phyloP scores from a whole-genome alignment of 2,113 vertebrate species.

The Triplophysa tibetana region DNA sequence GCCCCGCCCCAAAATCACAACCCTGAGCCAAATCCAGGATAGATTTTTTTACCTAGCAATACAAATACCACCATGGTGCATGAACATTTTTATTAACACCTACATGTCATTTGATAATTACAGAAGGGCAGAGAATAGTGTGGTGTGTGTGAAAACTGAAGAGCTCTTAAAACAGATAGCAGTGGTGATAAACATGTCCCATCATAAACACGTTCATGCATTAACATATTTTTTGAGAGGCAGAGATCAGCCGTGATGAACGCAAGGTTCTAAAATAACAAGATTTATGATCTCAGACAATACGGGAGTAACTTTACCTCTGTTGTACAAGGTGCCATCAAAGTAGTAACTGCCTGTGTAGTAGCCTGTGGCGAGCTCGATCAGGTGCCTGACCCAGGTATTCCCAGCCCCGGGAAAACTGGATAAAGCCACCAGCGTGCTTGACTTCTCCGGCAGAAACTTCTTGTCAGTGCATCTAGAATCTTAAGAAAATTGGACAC shows the following conservation, averaged over 20 bases:
- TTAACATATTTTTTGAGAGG: background rate
- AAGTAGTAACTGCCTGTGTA: conserved; percentile 90
- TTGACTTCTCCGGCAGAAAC: conserved; percentile 82
- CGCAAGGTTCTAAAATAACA: background rate
- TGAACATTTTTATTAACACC: too few relatives aligned
- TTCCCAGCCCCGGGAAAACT: conserved; percentile 89
- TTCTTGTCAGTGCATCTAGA: conserved; percentile 82
- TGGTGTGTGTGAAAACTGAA: background rate
- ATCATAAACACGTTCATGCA: background rate
- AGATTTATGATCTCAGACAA: background rate
- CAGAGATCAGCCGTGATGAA: background rate
- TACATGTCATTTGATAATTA: too few relatives aligned
- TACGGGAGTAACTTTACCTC: conserved; percentile 71
- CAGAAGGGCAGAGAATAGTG: background rate
- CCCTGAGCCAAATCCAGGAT: too few relatives aligned
- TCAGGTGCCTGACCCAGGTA: conserved; percentile 85
- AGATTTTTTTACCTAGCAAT: too few relatives aligned
- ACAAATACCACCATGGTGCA: too few relatives aligned
- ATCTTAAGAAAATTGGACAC: conserved; percentile 66
- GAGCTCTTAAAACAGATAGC: background rate
- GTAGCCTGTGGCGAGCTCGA: conserved; percentile 84
- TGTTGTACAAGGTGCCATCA: conserved; percentile 85
- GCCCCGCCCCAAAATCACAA: too few relatives aligned
- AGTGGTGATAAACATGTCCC: background rate
- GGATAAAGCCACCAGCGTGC: conserved; percentile 80